phyloP scores from a whole-genome alignment of 2,888 invertebrate species.

The Eudasyphora cyanicolor region DNA sequence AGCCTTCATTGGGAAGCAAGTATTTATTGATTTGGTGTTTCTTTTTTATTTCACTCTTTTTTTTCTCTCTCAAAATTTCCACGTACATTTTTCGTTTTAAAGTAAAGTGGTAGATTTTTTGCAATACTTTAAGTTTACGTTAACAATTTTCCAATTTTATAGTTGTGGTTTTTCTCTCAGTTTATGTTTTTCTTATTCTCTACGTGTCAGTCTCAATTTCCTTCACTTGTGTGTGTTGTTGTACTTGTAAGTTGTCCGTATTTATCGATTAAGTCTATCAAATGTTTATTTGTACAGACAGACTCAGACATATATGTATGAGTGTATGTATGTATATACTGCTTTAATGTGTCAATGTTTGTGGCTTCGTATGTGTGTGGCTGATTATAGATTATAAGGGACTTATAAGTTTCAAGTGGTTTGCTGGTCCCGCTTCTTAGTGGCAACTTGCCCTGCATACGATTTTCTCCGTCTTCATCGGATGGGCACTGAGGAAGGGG shows the following conservation, averaged over 20 bases:
- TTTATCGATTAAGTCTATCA: slow-evolving; percentile 20
- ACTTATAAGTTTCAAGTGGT: slow-evolving; percentile 58
- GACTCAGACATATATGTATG: slow-evolving; percentile 11
- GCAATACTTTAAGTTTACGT: background rate
- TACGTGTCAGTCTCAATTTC: background rate
- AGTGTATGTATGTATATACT: slow-evolving; percentile 1
- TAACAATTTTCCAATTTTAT: background rate
- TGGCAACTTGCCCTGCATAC: too few species aligned
- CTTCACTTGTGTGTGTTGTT: background rate
- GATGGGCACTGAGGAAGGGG: slow-evolving; percentile 43
- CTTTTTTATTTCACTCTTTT: slow-evolving; percentile 4
- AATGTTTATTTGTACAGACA: background rate
- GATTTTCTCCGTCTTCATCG: slow-evolving; percentile 33
- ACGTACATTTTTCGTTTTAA: background rate
- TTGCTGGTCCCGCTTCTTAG: slow-evolving; percentile 9
- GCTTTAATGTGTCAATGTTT: background rate
- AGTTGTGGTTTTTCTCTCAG: background rate
- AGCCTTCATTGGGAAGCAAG: slow-evolving; percentile 37
- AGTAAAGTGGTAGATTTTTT: slow-evolving; percentile 26
- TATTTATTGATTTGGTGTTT: slow-evolving; percentile 36
- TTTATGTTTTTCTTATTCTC: background rate
- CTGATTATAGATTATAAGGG: slow-evolving; percentile 62
- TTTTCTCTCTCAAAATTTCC: background rate
- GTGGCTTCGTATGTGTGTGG: background rate
- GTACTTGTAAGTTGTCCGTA: background rate